Evolutionary conservation across 2,797 vertebrate species (phyloP), one percentile per base, ranked within the genome.

Genomic region (Otolemur crassicaudatus): DNA sequence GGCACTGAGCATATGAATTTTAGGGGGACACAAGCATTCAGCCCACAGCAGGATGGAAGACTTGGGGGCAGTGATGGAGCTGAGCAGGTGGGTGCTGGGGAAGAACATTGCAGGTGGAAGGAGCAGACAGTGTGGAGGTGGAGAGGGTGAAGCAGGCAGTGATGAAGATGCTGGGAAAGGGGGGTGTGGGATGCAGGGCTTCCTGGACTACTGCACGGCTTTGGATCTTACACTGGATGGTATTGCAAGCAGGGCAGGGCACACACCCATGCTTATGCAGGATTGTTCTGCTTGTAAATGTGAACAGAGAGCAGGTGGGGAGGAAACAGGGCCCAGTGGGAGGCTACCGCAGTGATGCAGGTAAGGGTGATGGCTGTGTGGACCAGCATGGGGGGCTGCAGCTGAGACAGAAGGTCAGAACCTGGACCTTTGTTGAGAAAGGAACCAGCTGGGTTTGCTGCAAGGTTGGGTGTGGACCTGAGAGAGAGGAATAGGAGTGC

Each of bases 301-400:
- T 4, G 10, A 34, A 37, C 60, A 73, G 46, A 13, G 5, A 0
- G 3, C 34, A 1, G 0, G 23, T 11, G 20, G 20, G 40, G 29
- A 20, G 37, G 40, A 16, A 11, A 8, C 25, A 37, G 34, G 4
- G 4, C 13, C 37, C 11, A 25, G 31, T 1, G 1, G 7, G 20
- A n/a, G 22, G 4, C 4, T n/a, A 1, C 3, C 20, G 40, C 25
- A 4, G 2, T 31, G 23, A 46, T 20, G 19, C 8, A 29, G 83
- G 53, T 69, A 49, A 43, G 31, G 25, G 46, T 2, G 12, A 22
- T 0, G 11, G 20, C 31, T 22, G 16, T 0, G 1, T 27, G 13
- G 67, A 13, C 8, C 11, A 25, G 1, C 12, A 3, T 1, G 22
- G 27, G 0, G 0, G 25, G 0, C 0, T 27, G 16, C 40, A 23